Evolutionary conservation across 2,113 vertebrate species (phyloP).

Genomic region (Theristicus caerulescens): DNA sequence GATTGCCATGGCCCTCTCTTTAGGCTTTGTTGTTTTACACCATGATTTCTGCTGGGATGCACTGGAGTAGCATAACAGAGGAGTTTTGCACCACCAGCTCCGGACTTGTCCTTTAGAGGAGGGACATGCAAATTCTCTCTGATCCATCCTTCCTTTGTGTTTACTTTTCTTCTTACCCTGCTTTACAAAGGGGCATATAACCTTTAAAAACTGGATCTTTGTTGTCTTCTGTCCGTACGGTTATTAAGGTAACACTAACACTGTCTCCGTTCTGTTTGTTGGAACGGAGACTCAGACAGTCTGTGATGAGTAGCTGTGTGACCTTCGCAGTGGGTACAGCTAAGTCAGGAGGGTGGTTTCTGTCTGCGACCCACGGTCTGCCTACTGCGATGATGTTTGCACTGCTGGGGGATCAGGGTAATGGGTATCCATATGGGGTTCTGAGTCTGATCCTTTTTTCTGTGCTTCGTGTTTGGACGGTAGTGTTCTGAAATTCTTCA

Average conservation of each 20-base stretch:
- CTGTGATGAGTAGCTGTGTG: neutral
- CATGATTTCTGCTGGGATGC: neutral
- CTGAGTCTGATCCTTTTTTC: neutral
- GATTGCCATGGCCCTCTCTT: neutral
- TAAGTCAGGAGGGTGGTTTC: neutral
- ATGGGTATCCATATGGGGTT: neutral
- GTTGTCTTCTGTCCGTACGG: accelerated
- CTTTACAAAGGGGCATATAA: neutral
- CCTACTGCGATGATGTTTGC: neutral
- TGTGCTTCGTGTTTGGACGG: neutral
- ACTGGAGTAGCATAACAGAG: neutral
- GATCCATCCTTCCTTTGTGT: neutral
- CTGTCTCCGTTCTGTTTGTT: neutral
- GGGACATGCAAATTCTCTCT: neutral
- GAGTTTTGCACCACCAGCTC: neutral
- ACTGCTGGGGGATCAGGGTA: neutral
- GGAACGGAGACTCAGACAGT: neutral
- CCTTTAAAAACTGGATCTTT: neutral
- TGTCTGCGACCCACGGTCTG: neutral
- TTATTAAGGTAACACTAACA: neutral
- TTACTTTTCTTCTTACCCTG: neutral
- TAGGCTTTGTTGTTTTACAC: neutral
- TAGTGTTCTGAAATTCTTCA: neutral
- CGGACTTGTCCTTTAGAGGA: neutral
- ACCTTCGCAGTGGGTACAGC: neutral